Conservation (phyloP, 2,113 vertebrate genomes). For the Passer domesticus region DNA sequence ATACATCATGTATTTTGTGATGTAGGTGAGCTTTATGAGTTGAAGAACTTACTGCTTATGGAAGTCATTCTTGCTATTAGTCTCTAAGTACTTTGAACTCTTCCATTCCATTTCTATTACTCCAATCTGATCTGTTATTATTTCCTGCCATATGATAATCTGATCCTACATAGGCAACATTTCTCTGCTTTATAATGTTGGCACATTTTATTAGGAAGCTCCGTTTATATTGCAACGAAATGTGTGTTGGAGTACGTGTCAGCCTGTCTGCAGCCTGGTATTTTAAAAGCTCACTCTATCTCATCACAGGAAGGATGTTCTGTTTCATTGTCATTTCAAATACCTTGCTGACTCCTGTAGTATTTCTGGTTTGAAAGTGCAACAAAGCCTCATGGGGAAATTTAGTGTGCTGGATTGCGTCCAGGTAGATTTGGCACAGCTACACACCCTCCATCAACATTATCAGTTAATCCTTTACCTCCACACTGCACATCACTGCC, state of each 20-base stretch:
- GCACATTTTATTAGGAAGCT: conserved; percentile 34
- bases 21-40: background rate
- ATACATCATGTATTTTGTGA: background rate
- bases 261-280: background rate
- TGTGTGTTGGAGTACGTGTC: background rate
- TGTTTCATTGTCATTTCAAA: background rate
- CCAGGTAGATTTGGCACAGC: background rate
- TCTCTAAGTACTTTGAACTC: background rate
- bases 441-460: background rate
- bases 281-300: background rate
- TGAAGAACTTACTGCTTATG: background rate
- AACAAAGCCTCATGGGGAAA: background rate
- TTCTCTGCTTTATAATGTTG: background rate
- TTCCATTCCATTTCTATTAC: conserved; percentile 7
- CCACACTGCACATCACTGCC: background rate
- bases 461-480: conserved; percentile 21
- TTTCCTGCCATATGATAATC: background rate
- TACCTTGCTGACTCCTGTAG: background rate
- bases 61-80: background rate
- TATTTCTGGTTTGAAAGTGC: background rate
- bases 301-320: conserved; percentile 3
- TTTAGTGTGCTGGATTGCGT: background rate
- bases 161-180: background rate
- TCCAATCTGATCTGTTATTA: background rate
- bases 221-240: conserved; percentile 6